These are phyloP conservation scores for Conus canariensis DNA, from an alignment of 2,888 invertebrate genomes.

Conservation along the genomic window DNA sequence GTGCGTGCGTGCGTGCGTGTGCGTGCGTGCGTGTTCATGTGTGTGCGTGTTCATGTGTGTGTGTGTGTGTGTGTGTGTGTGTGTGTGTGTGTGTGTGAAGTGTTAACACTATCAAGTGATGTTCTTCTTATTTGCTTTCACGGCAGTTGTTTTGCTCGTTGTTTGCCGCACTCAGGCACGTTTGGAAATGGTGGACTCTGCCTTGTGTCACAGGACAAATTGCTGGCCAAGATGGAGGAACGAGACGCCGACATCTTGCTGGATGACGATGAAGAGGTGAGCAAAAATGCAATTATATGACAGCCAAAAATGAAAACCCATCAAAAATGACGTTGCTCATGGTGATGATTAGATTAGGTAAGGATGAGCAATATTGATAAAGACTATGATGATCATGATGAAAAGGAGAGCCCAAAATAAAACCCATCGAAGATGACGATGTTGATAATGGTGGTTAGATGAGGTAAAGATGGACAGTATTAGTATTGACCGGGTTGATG, in stretches of 20 bases:
- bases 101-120: background rate
- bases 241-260: slow-evolving; percentile 15
- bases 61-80: slow-evolving; percentile 4
- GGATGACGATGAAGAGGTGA: slow-evolving; percentile 45
- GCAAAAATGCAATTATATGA: background rate
- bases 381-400: no score
- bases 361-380: no score
- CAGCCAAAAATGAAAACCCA: background rate
- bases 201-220: slow-evolving; percentile 45
- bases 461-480: no score
- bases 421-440: no score
- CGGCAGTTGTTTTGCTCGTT: no score
- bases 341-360: no score
- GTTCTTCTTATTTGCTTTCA: background rate
- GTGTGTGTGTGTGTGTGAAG: background rate
- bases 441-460: no score
- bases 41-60: background rate
- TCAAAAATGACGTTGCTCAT: background rate
- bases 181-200: background rate
- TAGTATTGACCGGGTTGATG: no score
- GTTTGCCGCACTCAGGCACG: no score
- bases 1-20: slow-evolving; percentile 4
- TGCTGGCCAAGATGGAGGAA: slow-evolving; percentile 47
- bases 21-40: background rate
- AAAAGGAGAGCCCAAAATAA: no score